These are phyloP conservation scores for Oxyteleia sp. DNA, from an alignment of 2,888 invertebrate genomes.

Conservation along the genomic window DNA sequence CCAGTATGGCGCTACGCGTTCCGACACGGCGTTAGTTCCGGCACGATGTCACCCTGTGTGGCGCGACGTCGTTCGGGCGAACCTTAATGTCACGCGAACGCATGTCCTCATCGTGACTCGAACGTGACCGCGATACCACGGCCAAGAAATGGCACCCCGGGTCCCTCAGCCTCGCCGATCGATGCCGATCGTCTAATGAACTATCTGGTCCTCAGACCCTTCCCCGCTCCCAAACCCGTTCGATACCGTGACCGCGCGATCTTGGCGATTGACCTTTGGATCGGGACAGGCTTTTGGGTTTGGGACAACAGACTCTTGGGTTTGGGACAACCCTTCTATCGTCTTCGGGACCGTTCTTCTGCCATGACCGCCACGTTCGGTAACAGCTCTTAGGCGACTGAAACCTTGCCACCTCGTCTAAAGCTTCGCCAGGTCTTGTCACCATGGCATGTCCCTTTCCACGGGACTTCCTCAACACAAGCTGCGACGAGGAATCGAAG, in stretches of 20 bases:
- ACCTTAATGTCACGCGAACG: slow-evolving; percentile 18
- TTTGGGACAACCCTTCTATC: no score
- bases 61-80: slow-evolving; percentile 58
- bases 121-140: not conserved
- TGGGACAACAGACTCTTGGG: no score
- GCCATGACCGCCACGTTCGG: no score
- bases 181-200: slow-evolving; percentile 10
- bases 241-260: slow-evolving; percentile 5
- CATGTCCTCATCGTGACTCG: not conserved
- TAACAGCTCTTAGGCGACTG: no score
- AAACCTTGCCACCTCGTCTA: no score
- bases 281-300: no score
- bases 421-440: slow-evolving; percentile 47
- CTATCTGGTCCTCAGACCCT: not conserved
- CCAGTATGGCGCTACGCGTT: slow-evolving; percentile 87
- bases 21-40: slow-evolving; percentile 79
- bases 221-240: not conserved
- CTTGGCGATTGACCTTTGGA: no score
- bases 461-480: slow-evolving; percentile 73
- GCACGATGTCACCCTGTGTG: slow-evolving; percentile 68
- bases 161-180: not conserved
- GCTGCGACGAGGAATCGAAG: slow-evolving; percentile 74
- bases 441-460: slow-evolving; percentile 86
- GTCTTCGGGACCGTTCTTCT: no score
- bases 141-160: not conserved